Evolutionary conservation across 2,888 invertebrate species (phyloP), one percentile per base, ranked within the genome.

Genomic region (Neoaliturus tenellus): DNA sequence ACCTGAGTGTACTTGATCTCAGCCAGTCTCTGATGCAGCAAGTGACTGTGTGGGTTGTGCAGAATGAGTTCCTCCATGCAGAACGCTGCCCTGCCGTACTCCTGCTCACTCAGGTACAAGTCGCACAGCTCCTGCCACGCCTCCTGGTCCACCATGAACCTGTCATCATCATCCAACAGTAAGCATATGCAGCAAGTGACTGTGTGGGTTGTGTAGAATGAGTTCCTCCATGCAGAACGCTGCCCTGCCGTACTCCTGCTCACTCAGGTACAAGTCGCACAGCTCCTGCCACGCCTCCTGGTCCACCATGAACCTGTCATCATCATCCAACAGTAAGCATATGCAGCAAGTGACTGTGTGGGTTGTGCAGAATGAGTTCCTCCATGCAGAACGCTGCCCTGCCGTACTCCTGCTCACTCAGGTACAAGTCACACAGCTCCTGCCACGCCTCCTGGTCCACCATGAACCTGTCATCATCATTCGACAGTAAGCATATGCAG

Each of bases 381-480:
- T 99, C 99, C 91, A 98, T 95, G 91, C 99, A 99, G 92, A 98
- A 99, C 3, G 96, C 96, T 71, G 99, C 99, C 91, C 98, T 97
- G 28, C 93, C 92, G 89, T 96, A 98, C 89, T 99, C 99, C 87
- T 95, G 95, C 90, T 97, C 96, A 86, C 93, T 92, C 85, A 99
- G 92, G 92, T 99, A 99, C 85, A 99, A 91, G 89, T 97, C 97
- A 89, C 97, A 96, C 84, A 99, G 92, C 91, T 99, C 99, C 91
- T 98, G 96, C 99, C 99, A 99, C 2, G 97, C 99, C 91, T 99
- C 99, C 90, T 96, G 96, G 90, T 99, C 99, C 41, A 97, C 96
- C 96, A 98, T 97, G 90, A 97, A 98, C 90, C 98, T 98, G 88
- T 10, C 4, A 41, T 5, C 8, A 12, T 14, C 44, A 44, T 44